Percentiles rank a stretch among this genome's conserved stretches.
Conservation (phyloP, 2,113 vertebrate genomes). For the Guaruba guarouba region DNA sequence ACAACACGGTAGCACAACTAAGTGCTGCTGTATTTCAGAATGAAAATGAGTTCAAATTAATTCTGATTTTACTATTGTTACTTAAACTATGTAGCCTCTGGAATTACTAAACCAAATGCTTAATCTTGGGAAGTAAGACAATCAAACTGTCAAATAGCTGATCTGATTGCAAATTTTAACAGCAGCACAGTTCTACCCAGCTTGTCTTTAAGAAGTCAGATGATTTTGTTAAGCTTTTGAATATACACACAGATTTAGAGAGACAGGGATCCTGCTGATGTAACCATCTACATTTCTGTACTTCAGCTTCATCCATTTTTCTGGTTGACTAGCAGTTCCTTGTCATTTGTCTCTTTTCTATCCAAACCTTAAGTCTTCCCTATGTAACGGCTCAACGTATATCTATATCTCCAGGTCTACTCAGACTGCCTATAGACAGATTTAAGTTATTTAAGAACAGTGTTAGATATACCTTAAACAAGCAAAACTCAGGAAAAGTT, state of each 20-base stretch:
- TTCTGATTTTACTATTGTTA: neutral
- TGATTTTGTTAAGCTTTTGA: neutral
- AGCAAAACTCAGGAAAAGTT: neutral
- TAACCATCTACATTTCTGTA: neutral
- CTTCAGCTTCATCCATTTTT: neutral
- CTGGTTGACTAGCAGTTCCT: neutral
- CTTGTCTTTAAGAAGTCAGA: neutral
- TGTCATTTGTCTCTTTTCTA: neutral
- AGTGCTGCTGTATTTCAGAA: neutral
- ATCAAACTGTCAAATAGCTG: neutral
- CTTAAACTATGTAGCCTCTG: neutral
- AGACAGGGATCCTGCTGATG: neutral
- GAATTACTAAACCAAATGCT: neutral
- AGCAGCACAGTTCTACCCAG: neutral
- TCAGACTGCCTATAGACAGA: neutral
- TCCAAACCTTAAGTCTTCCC: neutral
- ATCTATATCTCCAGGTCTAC: neutral
- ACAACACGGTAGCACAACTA: neutral
- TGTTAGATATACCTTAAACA: neutral
- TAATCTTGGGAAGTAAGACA: neutral
- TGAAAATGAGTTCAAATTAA: neutral
- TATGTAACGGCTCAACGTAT: neutral
- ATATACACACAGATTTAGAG: neutral
- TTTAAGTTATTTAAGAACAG: neutral
- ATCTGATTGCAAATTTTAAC: neutral